A percentile compares a stretch with the other conserved stretches of the same genome.
phyloP scores from a whole-genome alignment of 2,113 vertebrate genomes.

The Gymnobelideus leadbeateri region DNA sequence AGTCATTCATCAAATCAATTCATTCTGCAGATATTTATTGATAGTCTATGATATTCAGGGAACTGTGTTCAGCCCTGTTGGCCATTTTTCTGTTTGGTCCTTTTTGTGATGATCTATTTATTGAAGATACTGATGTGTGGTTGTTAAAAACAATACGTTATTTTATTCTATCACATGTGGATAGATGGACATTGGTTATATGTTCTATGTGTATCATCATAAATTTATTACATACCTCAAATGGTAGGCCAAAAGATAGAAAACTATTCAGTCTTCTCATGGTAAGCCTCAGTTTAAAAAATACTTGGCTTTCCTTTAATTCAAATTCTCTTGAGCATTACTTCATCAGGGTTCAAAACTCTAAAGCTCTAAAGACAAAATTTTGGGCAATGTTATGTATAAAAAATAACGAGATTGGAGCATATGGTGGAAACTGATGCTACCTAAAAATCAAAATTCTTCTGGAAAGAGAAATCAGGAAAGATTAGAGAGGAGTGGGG shows the following conservation, averaged over 20 bases:
- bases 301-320: background rate
- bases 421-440: background rate
- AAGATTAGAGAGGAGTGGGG: background rate
- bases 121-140: background rate
- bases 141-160: background rate
- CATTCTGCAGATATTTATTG: background rate
- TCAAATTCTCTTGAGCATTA: background rate
- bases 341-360: background rate
- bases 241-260: background rate
- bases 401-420: background rate
- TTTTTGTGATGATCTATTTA: background rate
- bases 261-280: background rate
- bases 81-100: background rate
- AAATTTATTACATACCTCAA: conserved; percentile 4
- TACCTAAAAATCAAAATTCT: background rate
- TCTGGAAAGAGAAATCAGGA: background rate
- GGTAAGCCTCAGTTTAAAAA: background rate
- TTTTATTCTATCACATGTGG: background rate
- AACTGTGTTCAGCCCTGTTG: background rate
- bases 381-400: conserved; percentile 4
- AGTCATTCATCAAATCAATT: background rate
- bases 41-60: background rate
- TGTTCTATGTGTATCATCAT: background rate
- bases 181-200: background rate
- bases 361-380: conserved; percentile 10